A percentile compares a stretch with the other conserved stretches of the same genome.
phyloP scores from a whole-genome alignment of 2,888 invertebrate genomes.

The Mythimna loreyi region DNA sequence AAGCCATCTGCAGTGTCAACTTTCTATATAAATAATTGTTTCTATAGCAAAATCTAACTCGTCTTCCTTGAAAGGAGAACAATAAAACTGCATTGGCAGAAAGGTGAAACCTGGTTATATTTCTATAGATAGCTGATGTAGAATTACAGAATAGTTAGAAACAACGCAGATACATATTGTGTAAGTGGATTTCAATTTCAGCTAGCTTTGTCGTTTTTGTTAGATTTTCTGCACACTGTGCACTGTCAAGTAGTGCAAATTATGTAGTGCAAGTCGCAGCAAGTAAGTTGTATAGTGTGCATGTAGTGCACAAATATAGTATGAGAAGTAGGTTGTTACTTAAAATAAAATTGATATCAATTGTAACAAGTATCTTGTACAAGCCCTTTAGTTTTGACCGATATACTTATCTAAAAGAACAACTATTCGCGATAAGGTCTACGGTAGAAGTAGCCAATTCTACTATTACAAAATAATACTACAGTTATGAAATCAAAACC shows the following conservation, averaged over 20 bases:
- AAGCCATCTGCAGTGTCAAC: too few relatives aligned
- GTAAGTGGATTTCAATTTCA: conserved; percentile 13
- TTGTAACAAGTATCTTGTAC: neutral
- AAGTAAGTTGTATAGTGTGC: too few relatives aligned
- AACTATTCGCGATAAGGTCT: conserved; percentile 17
- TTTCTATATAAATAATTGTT: conserved; percentile 77
- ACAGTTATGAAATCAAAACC: neutral
- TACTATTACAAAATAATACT: neutral
- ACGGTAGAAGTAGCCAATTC: conserved; percentile 1
- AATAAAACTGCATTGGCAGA: conserved; percentile 15
- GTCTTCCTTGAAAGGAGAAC: neutral
- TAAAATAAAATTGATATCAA: neutral
- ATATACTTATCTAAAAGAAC: conserved; percentile 26
- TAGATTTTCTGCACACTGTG: neutral
- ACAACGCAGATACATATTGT: neutral
- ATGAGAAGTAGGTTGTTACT: neutral
- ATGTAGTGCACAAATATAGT: too few relatives aligned
- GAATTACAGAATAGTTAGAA: neutral
- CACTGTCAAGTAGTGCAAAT: too few relatives aligned
- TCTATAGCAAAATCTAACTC: conserved; percentile 44
- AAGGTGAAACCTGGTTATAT: conserved; percentile 7
- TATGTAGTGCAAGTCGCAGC: too few relatives aligned
- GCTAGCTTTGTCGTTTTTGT: neutral
- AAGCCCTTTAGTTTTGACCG: conserved; percentile 41
- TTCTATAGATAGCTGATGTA: conserved; percentile 15